Conservation (phyloP, 2,797 vertebrate species). For the Paratrypauchen microcephalus region DNA sequence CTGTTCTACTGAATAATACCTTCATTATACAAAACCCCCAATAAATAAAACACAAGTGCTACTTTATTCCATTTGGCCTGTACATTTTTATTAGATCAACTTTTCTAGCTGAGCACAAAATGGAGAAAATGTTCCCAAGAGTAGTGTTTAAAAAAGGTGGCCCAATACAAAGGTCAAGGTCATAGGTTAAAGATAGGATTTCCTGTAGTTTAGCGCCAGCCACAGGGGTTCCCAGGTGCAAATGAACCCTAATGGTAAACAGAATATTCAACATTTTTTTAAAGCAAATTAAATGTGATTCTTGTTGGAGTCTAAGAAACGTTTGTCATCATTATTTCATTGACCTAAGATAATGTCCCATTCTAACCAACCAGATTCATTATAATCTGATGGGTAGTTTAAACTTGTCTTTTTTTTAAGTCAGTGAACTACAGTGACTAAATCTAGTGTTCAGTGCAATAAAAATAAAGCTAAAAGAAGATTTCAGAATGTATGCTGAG, state of each 20-base stretch:
- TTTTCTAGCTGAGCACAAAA: not conserved
- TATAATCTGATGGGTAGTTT: no score
- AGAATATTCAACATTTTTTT: no score
- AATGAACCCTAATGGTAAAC: not conserved
- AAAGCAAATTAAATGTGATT: no score
- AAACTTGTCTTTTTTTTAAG: no score
- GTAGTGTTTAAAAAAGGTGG: not conserved
- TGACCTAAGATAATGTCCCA: no score
- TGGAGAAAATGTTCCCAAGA: not conserved
- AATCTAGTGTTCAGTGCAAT: no score
- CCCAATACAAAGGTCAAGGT: conserved; percentile 7
- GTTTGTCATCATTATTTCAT: no score
- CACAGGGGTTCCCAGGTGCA: not conserved
- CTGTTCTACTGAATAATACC: conserved; percentile 33
- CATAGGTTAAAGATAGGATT: conserved; percentile 7
- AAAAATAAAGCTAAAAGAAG: no score
- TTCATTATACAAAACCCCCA: conserved; percentile 29
- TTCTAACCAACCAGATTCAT: no score
- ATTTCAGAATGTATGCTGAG: no score
- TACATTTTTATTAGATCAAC: conserved; percentile 1
- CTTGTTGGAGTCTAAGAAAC: no score
- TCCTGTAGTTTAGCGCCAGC: not conserved
- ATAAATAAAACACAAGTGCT: conserved; percentile 13
- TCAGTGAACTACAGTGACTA: no score
- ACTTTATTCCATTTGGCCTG: conserved; percentile 8